Conservation (phyloP, 2,888 invertebrate genomes). For the Oligia strigilis region DNA sequence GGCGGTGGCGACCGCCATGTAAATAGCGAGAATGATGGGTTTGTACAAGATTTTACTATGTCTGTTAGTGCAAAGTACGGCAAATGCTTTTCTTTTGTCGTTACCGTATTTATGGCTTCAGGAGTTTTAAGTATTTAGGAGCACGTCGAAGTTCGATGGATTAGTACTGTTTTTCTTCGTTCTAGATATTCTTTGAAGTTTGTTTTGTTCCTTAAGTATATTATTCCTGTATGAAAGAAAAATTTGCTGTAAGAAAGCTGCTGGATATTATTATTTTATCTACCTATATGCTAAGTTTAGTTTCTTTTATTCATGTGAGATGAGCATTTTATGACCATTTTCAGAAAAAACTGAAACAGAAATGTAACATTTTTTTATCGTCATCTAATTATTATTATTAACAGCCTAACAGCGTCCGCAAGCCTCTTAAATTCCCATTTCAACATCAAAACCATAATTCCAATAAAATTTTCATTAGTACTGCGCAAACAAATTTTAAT, state of each 20-base stretch:
- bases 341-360: background rate
- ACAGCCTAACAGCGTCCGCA: background rate
- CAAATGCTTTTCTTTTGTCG: slow-evolving; percentile 46
- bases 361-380: background rate
- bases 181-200: slow-evolving; percentile 7
- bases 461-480: slow-evolving; percentile 28
- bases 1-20: slow-evolving; percentile 57
- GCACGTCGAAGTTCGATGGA: background rate
- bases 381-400: background rate
- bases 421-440: background rate
- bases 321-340: background rate
- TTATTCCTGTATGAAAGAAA: background rate
- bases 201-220: background rate
- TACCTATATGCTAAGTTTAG: background rate
- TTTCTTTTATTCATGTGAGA: background rate
- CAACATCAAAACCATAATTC: slow-evolving; percentile 26
- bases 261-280: background rate
- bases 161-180: slow-evolving; percentile 20
- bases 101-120: slow-evolving; percentile 14
- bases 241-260: background rate
- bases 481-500: slow-evolving; percentile 46
- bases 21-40: slow-evolving; percentile 63
- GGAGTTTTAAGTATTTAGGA: slow-evolving; percentile 23
- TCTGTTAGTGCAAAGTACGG: slow-evolving; percentile 51
- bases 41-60: slow-evolving; percentile 58